Base-by-base conservation (phyloP, 2,888 invertebrate genomes). In the Himalopsyche anomala region DNA sequence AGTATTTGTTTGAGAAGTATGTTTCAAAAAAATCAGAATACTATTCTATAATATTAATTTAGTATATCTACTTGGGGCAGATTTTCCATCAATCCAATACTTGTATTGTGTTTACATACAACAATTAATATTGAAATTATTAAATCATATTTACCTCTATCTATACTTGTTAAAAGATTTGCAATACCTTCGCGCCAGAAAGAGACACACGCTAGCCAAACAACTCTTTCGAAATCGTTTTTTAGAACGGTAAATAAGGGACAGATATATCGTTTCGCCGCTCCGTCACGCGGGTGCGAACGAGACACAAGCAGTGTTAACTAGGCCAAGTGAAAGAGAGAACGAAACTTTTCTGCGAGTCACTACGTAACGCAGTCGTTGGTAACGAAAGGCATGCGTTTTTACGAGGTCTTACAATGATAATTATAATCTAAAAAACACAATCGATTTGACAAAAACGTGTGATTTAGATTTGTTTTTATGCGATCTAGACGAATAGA, bases 191-290 rank as follows among this genome's bases (percentile, higher is more conserved):
- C 19, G n/a, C 28, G 62, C 8, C 19, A 62, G 62, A 62, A 62
- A 62, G 62, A 19, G 62, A 62, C 19, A 62, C 62, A 19, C 19
- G 62, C 62, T 19, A 62, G 62, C 19, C 62, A 19, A 17, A 62
- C 62, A 62, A 62, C 62, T 62, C 62, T 62, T 19, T 62, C 19
- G 62, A 62, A 62, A 62, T 62, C 19, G 62, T 19, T 62, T 62
- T 62, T 62, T 62, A 19, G 62, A 62, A 62, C 62, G 62, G 62
- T 62, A 62, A 62, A 62, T 62, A 62, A 62, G 62, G 62, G 62
- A 62, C 62, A 62, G 62, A 4, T 15, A 11, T 19, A 62, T 62
- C 19, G 15, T 62, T 62, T 19, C n/a, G 62, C 62, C 4, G 62
- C 62, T 62, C 62, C 62, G 62, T 2, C 19, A 19, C 62, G 62